A percentile compares a stretch with the other conserved stretches of the same genome.
Conservation (phyloP, 2,888 invertebrate genomes). For the Dascillus cervinus region DNA sequence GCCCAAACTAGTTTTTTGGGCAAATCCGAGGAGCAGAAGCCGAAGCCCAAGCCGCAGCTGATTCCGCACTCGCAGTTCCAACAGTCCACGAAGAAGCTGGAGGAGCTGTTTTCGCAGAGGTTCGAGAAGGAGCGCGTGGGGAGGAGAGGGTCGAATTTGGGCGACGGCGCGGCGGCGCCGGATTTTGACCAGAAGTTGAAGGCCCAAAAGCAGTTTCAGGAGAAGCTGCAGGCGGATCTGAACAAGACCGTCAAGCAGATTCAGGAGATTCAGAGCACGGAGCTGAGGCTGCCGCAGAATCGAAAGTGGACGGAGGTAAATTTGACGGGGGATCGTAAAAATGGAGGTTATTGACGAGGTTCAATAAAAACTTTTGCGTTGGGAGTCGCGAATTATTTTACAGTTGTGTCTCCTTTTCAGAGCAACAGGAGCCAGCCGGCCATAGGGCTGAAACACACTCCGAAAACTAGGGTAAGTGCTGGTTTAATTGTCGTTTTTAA, state of each 20-base stretch:
- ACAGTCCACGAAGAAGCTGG: slow-evolving; percentile 42
- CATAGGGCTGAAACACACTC: slow-evolving; percentile 58
- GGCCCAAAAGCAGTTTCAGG: slow-evolving; percentile 42
- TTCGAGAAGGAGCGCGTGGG: slow-evolving; percentile 35
- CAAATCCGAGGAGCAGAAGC: slow-evolving; percentile 25
- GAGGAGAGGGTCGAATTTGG: slow-evolving; percentile 29
- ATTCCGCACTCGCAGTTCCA: slow-evolving; percentile 39
- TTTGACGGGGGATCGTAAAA: not conserved
- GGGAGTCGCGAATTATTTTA: not conserved
- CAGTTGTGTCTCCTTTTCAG: slow-evolving; percentile 42
- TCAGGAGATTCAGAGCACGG: slow-evolving; percentile 44
- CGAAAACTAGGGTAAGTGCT: slow-evolving; percentile 57
- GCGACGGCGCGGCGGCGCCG: slow-evolving; percentile 32
- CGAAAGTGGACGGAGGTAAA: slow-evolving; percentile 40
- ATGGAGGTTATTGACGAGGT: too few species aligned
- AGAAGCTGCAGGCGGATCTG: slow-evolving; percentile 43
- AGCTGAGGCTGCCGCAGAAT: slow-evolving; percentile 41
- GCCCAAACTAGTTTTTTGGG: slow-evolving; percentile 17
- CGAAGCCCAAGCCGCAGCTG: slow-evolving; percentile 27
- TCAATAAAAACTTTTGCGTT: too few species aligned
- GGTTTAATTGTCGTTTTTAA: not conserved
- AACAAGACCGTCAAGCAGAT: slow-evolving; percentile 45
- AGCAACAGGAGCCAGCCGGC: slow-evolving; percentile 62
- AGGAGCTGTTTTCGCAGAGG: slow-evolving; percentile 40
- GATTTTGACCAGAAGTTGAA: slow-evolving; percentile 39